These are phyloP conservation scores for Syngnathus typhle DNA, from an alignment of 2,113 vertebrate species.

Conservation along the genomic window DNA sequence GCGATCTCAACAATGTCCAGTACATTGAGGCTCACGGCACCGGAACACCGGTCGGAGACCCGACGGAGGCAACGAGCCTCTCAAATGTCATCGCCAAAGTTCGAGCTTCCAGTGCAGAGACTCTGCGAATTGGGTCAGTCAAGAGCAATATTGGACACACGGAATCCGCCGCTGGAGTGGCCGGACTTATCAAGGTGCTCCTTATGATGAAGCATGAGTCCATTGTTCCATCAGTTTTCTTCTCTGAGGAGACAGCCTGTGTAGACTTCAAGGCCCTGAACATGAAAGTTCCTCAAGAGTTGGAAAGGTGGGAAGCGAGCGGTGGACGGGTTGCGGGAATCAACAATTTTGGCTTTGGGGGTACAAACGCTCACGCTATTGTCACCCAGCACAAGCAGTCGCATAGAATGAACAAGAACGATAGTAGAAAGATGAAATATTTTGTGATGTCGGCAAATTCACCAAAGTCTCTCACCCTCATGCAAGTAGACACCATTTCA, in stretches of 20 bases:
- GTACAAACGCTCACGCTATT: slow-evolving; percentile 78
- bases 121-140: slow-evolving; percentile 75
- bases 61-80: slow-evolving; percentile 74
- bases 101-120: slow-evolving; percentile 43
- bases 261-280: slow-evolving; percentile 70
- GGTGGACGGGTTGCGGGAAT: slow-evolving; percentile 72
- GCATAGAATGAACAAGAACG: slow-evolving; percentile 2
- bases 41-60: slow-evolving; percentile 76
- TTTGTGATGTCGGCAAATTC: slow-evolving; percentile 78
- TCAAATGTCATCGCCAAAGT: slow-evolving; percentile 71
- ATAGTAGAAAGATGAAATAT: slow-evolving; percentile 55
- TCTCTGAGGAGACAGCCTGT: slow-evolving; percentile 69
- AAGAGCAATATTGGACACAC: slow-evolving; percentile 83
- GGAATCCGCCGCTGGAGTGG: slow-evolving; percentile 80
- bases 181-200: slow-evolving; percentile 83
- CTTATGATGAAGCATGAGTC: slow-evolving; percentile 82
- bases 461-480: slow-evolving; percentile 67
- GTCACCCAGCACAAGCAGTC: slow-evolving; percentile 71
- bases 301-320: slow-evolving; percentile 71
- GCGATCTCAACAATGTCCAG: slow-evolving; percentile 69
- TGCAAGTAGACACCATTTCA: slow-evolving; percentile 61
- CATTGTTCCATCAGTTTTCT: slow-evolving; percentile 80
- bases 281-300: slow-evolving; percentile 60
- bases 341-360: slow-evolving; percentile 83
- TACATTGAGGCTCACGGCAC: slow-evolving; percentile 81